Conservation (phyloP, 2,888 invertebrate genomes). For the Drosophila rubida region DNA sequence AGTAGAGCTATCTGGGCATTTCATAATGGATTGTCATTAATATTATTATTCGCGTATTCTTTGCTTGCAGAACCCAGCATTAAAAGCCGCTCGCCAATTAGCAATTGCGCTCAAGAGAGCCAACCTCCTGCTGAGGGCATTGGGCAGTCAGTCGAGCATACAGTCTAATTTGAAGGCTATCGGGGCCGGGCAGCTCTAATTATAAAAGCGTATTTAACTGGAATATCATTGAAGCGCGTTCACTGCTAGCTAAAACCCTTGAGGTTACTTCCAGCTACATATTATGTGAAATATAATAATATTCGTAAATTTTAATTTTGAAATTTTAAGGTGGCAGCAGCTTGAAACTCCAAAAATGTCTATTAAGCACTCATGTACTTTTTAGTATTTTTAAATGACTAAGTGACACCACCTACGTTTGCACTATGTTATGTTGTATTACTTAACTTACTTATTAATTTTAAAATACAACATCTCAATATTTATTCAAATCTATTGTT, state of each 20-base stretch:
- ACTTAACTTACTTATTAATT: too few relatives aligned
- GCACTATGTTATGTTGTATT: too few relatives aligned
- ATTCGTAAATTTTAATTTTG: too few relatives aligned
- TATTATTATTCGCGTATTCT: slow-evolving; percentile 40
- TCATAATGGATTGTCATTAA: slow-evolving; percentile 53
- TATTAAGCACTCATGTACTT: too few relatives aligned
- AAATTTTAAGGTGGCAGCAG: too few relatives aligned
- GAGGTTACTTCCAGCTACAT: slow-evolving; percentile 35
- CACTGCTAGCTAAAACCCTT: background rate
- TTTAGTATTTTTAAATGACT: too few relatives aligned
- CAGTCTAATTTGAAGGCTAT: slow-evolving; percentile 43
- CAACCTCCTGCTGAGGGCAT: slow-evolving; percentile 51
- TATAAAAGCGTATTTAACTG: slow-evolving; percentile 64
- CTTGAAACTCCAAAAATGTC: too few relatives aligned
- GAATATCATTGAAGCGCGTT: slow-evolving; percentile 60
- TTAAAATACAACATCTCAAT: too few relatives aligned
- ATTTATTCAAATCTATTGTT: too few relatives aligned
- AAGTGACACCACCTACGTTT: too few relatives aligned
- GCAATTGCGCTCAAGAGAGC: slow-evolving; percentile 41
- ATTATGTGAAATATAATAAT: too few relatives aligned
- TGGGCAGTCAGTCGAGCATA: slow-evolving; percentile 68
- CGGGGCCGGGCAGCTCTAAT: slow-evolving; percentile 44
- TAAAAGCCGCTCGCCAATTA: slow-evolving; percentile 48
- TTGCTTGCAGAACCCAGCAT: slow-evolving; percentile 48
- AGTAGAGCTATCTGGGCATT: slow-evolving; percentile 12